Evolutionary conservation across 2,888 invertebrate species (phyloP).

Genomic region (Clusia tigrina): DNA sequence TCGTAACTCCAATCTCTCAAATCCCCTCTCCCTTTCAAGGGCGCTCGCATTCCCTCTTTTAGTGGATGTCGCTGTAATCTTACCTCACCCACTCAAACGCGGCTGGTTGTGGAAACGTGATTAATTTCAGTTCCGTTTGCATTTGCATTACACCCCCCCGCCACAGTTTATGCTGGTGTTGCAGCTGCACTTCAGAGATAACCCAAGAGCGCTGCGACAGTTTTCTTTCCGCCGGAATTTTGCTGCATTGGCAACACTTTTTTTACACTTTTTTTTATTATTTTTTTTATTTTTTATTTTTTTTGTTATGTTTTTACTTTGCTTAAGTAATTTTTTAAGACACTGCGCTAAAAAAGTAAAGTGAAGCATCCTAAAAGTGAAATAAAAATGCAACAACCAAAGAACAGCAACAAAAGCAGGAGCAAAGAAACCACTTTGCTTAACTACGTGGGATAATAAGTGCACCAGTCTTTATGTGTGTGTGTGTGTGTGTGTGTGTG

Average conservation of each 20-base stretch:
- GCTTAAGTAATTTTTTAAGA: slow-evolving; percentile 4
- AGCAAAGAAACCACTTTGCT: neutral
- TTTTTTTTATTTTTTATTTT: neutral
- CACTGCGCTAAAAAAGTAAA: neutral
- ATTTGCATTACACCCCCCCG: too few relatives aligned
- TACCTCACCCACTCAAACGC: neutral
- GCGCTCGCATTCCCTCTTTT: neutral
- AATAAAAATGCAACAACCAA: neutral
- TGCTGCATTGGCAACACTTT: slow-evolving; percentile 10
- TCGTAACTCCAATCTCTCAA: neutral
- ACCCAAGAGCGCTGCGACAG: slow-evolving; percentile 35
- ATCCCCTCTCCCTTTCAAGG: neutral
- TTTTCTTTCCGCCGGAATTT: slow-evolving; percentile 37
- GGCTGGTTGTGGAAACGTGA: slow-evolving; percentile 1
- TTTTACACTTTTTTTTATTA: too few relatives aligned
- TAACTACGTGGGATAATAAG: neutral
- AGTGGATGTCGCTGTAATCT: neutral
- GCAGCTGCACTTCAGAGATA: neutral
- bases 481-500: too few relatives aligned
- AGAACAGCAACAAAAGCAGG: neutral
- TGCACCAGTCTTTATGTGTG: too few relatives aligned
- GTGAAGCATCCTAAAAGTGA: neutral
- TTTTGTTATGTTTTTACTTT: neutral
- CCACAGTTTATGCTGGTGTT: too few relatives aligned
- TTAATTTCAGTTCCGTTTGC: slow-evolving; percentile 8